A percentile compares a stretch with the other conserved stretches of the same genome.
Conservation (phyloP, 2,888 invertebrate genomes). For the Periphyllus acericola region DNA sequence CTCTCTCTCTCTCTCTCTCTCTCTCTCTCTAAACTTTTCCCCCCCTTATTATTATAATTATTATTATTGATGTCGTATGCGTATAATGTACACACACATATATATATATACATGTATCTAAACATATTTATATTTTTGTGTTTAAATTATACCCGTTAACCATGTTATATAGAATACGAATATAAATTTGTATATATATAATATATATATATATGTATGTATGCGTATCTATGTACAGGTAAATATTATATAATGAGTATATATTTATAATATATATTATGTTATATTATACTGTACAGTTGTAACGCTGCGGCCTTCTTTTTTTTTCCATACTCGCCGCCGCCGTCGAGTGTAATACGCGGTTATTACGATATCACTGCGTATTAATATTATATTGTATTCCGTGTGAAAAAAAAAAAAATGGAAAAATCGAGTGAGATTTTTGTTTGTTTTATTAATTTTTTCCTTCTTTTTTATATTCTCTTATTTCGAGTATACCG, state of each 20-base stretch:
- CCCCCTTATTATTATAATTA: background rate
- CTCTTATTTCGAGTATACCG: background rate
- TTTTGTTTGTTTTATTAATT: background rate
- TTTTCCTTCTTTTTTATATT: background rate
- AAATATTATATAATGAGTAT: no score
- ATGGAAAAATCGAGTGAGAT: background rate
- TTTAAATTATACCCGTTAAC: background rate
- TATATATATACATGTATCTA: no score
- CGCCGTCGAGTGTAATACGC: background rate
- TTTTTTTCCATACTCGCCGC: background rate
- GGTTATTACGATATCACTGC: background rate
- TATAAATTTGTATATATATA: background rate
- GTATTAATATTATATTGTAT: background rate
- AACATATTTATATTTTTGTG: background rate
- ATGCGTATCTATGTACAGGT: background rate
- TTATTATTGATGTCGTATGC: constrained; percentile 12
- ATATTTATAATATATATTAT: no score
- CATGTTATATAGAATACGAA: no score
- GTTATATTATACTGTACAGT: background rate
- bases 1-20: constrained; percentile 16
- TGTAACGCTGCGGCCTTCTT: background rate
- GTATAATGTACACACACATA: no score
- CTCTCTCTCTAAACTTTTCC: background rate
- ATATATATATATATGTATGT: background rate
- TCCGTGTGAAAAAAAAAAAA: background rate